Evolutionary conservation across 1,140 invertebrate genomes (phyloP).

Genomic region (Hyles vespertilio): DNA sequence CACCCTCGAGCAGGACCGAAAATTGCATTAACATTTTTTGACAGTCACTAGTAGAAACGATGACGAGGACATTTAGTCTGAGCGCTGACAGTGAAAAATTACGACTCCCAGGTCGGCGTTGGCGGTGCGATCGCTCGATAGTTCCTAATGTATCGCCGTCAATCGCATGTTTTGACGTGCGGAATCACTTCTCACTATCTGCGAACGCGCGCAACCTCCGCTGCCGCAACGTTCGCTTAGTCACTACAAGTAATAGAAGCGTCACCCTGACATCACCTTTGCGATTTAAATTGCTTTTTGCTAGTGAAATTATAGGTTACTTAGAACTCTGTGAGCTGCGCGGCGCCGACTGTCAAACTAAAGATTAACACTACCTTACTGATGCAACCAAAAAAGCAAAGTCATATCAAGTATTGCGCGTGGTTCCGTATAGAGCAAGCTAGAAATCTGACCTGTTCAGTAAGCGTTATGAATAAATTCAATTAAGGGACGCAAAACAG

Average conservation of each 20-base stretch:
- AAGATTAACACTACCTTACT: too few species aligned
- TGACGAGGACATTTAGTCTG: conserved; percentile 58
- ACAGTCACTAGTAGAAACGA: conserved; percentile 58
- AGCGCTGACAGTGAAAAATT: conserved; percentile 67
- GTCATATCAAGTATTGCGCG: too few species aligned
- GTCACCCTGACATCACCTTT: conserved; percentile 36
- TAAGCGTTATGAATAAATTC: too few species aligned
- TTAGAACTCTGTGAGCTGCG: background rate
- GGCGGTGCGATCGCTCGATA: conserved; percentile 54
- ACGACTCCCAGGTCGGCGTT: conserved; percentile 44
- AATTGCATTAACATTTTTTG: conserved; percentile 60
- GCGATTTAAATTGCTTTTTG: conserved; percentile 42
- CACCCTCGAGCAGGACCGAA: conserved; percentile 28
- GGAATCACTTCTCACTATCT: conserved; percentile 58
- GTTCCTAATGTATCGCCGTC: conserved; percentile 68
- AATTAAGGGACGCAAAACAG: background rate
- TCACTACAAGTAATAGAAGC: conserved; percentile 53
- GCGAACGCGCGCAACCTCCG: conserved; percentile 25
- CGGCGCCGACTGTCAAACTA: too few species aligned
- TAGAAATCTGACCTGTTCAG: too few species aligned
- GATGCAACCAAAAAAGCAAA: too few species aligned
- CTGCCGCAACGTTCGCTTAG: conserved; percentile 42
- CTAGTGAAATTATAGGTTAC: background rate
- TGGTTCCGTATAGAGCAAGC: too few species aligned
- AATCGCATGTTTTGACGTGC: conserved; percentile 63